Percentiles rank a stretch among this genome's conserved stretches.
These are phyloP conservation scores for Ypsolopha scabrella DNA, from an alignment of 2,888 invertebrate genomes.

Conservation along the genomic window DNA sequence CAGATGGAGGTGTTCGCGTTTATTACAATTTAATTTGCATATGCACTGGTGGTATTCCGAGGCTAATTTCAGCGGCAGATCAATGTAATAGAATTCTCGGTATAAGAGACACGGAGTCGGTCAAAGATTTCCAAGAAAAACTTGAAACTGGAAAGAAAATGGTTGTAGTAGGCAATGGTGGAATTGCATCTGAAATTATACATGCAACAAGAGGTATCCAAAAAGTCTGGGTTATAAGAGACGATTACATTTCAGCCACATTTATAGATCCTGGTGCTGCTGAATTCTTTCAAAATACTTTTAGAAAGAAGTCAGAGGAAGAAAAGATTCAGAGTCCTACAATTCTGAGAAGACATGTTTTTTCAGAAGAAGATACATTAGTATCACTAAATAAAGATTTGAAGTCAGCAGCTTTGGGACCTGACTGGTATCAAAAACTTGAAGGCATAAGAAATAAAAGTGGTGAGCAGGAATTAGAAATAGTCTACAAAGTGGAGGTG, in stretches of 20 bases:
- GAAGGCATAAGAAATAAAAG: conserved; percentile 65
- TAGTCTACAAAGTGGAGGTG: conserved; percentile 74
- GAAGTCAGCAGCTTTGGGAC: conserved; percentile 93
- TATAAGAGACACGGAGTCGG: conserved; percentile 95
- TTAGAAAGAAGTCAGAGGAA: conserved; percentile 25
- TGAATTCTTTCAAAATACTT: conserved; percentile 82
- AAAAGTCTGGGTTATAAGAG: conserved; percentile 94
- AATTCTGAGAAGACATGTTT: conserved; percentile 75
- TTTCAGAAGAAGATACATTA: conserved; percentile 66
- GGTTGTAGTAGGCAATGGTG: conserved; percentile 95
- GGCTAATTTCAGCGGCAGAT: conserved; percentile 73
- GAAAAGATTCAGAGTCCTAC: conserved; percentile 22
- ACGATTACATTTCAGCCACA: conserved; percentile 91
- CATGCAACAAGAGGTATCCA: conserved; percentile 88
- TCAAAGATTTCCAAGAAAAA: conserved; percentile 79
- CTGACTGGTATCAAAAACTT: conserved; percentile 91
- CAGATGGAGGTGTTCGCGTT: conserved; percentile 65
- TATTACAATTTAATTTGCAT: conserved; percentile 87
- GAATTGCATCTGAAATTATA: conserved; percentile 97
- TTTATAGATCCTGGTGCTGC: conserved; percentile 98
- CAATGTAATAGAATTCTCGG: conserved; percentile 80
- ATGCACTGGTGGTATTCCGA: conserved; percentile 92
- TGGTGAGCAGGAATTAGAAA: conserved; percentile 61
- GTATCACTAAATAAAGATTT: conserved; percentile 48
- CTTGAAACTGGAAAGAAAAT: conserved; percentile 78